Evolutionary conservation across 2,888 invertebrate species (phyloP).

Genomic region (Eutolmus rufibarbis): DNA sequence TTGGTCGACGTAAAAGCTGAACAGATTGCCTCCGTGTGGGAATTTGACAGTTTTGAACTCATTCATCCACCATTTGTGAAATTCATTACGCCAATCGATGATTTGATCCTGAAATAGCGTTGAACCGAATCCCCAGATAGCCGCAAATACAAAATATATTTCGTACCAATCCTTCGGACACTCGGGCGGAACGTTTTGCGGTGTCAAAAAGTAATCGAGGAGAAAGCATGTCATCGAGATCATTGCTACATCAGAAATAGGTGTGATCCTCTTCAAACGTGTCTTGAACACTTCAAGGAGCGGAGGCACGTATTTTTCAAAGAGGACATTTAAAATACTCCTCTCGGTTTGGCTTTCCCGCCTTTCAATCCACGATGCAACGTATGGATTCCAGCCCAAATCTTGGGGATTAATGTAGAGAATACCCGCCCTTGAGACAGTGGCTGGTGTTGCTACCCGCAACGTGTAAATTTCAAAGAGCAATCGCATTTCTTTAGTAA

Average conservation of each 20-base stretch:
- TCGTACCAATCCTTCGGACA: slow-evolving; percentile 93
- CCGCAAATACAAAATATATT: slow-evolving; percentile 88
- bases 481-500: slow-evolving; percentile 87
- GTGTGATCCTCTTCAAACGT: slow-evolving; percentile 88
- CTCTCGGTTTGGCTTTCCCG: slow-evolving; percentile 76
- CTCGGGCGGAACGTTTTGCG: slow-evolving; percentile 81
- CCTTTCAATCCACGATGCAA: slow-evolving; percentile 87
- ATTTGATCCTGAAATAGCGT: slow-evolving; percentile 89
- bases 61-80: slow-evolving; percentile 92
- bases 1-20: slow-evolving; percentile 87
- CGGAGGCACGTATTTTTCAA: slow-evolving; percentile 91
- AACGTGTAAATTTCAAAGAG: slow-evolving; percentile 93
- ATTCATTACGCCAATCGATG: slow-evolving; percentile 90
- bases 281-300: slow-evolving; percentile 76
- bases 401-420: slow-evolving; percentile 93
- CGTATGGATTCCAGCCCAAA: slow-evolving; percentile 92
- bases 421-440: slow-evolving; percentile 93
- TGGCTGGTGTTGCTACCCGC: slow-evolving; percentile 92
- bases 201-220: slow-evolving; percentile 83
- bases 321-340: slow-evolving; percentile 82
- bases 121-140: slow-evolving; percentile 94
- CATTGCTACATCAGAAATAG: slow-evolving; percentile 88
- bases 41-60: slow-evolving; percentile 93
- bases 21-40: slow-evolving; percentile 82
- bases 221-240: slow-evolving; percentile 87